Conservation (phyloP, 1,140 invertebrate genomes). For the Agraylea sexmaculata region DNA sequence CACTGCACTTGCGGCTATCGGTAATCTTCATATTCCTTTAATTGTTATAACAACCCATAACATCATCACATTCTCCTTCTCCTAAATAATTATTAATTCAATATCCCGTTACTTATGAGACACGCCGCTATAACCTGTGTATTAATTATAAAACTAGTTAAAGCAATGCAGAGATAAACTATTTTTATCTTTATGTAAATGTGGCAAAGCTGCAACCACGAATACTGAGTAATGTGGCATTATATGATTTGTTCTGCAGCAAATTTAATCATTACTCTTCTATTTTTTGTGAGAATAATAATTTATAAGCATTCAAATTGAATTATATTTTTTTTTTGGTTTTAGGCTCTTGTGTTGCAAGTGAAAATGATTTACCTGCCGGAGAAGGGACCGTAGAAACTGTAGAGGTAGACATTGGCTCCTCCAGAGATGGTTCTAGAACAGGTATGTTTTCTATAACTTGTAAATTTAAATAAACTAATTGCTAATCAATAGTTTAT, state of each 20-base stretch:
- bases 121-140: too few species aligned
- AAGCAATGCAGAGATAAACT: slow-evolving; percentile 8
- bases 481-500: slow-evolving; percentile 2
- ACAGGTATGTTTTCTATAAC: slow-evolving; percentile 61
- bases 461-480: too few species aligned
- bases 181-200: slow-evolving; percentile 17
- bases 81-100: too few species aligned
- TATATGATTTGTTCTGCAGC: too few species aligned
- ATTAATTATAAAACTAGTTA: too few species aligned
- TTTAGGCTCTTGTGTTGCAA: slow-evolving; percentile 26
- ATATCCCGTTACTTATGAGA: too few species aligned
- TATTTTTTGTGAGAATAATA: slow-evolving; percentile 11
- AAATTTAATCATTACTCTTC: slow-evolving; percentile 8
- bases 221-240: too few species aligned
- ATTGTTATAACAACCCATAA: slow-evolving; percentile 29
- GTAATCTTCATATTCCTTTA: neutral
- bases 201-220: neutral
- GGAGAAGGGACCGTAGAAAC: slow-evolving; percentile 35
- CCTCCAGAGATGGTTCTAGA: slow-evolving; percentile 67
- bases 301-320: slow-evolving; percentile 16
- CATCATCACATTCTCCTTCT: too few species aligned
- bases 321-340: slow-evolving; percentile 26
- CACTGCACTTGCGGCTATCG: neutral
- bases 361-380: slow-evolving; percentile 27
- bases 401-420: slow-evolving; percentile 65